Evolutionary conservation across 2,113 vertebrate species (phyloP).

Genomic region (Panurus biarmicus): DNA sequence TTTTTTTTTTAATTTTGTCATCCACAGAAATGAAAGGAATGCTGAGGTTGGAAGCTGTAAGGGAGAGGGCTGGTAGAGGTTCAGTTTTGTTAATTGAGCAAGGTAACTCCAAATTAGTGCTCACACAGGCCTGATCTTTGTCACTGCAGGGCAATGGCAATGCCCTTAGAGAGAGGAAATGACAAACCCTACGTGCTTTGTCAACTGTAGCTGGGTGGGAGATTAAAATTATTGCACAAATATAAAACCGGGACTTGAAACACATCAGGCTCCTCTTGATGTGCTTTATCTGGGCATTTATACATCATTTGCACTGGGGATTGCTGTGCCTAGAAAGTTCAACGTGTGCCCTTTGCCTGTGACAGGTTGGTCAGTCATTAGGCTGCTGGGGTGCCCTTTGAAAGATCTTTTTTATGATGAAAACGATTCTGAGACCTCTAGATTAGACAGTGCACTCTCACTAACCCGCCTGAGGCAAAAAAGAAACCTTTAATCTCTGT

Average conservation of each 20-base stretch:
- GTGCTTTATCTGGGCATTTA: background rate
- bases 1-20: fast-evolving
- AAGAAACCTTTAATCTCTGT: slow-evolving; percentile 22
- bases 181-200: fast-evolving
- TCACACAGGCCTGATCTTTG: background rate
- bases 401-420: background rate
- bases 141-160: background rate
- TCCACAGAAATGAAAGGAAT: background rate
- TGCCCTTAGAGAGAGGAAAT: background rate
- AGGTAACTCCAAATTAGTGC: background rate
- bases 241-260: background rate
- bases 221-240: background rate
- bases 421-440: background rate
- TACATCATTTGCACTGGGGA: background rate
- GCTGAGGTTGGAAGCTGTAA: background rate
- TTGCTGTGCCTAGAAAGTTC: background rate
- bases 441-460: background rate
- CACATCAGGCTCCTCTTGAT: background rate
- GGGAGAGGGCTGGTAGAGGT: background rate
- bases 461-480: background rate
- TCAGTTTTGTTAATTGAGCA: background rate
- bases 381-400: background rate
- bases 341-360: background rate
- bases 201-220: background rate
- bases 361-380: background rate